phyloP scores from a whole-genome alignment of 1,140 invertebrate genomes.

The Zaprionus nigranus region DNA sequence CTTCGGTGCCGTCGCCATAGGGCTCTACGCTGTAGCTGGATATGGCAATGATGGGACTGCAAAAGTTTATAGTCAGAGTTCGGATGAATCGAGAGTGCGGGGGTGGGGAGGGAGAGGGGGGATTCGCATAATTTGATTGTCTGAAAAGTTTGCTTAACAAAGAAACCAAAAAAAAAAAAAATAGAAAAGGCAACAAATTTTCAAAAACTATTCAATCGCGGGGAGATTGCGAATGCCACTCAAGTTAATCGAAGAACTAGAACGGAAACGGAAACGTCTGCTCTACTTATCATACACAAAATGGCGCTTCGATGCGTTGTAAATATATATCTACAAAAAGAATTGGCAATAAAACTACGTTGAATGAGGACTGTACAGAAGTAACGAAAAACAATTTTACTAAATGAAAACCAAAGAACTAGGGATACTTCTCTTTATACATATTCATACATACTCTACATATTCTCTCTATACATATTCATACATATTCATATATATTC shows the following conservation, averaged over 20 bases:
- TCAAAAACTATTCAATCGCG: conserved; percentile 58
- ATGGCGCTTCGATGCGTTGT: conserved; percentile 13
- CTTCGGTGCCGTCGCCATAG: conserved; percentile 88
- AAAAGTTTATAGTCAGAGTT: conserved; percentile 61
- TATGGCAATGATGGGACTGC: conserved; percentile 92
- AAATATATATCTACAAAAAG: conserved; percentile 31
- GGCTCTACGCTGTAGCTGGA: conserved; percentile 89
- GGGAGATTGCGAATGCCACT: conserved; percentile 55
- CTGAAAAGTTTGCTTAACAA: conserved; percentile 69
- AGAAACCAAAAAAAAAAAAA: conserved; percentile 15
- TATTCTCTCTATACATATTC: conserved; percentile 10
- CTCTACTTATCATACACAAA: conserved; percentile 49
- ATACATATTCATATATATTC: conserved; percentile 11
- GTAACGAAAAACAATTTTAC: conserved; percentile 20
- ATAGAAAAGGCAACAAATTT: conserved; percentile 39
- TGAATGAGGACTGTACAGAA: conserved; percentile 21
- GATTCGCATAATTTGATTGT: conserved; percentile 32
- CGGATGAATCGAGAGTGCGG: neutral
- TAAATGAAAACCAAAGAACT: conserved; percentile 14
- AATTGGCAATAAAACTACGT: conserved; percentile 15
- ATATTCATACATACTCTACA: neutral
- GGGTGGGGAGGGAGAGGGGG: neutral
- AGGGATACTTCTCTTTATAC: conserved; percentile 12
- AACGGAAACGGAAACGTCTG: conserved; percentile 70
- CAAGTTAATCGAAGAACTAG: conserved; percentile 65